Base-by-base conservation (phyloP, 1,140 invertebrate species). In the Odontomachus brunneus region DNA sequence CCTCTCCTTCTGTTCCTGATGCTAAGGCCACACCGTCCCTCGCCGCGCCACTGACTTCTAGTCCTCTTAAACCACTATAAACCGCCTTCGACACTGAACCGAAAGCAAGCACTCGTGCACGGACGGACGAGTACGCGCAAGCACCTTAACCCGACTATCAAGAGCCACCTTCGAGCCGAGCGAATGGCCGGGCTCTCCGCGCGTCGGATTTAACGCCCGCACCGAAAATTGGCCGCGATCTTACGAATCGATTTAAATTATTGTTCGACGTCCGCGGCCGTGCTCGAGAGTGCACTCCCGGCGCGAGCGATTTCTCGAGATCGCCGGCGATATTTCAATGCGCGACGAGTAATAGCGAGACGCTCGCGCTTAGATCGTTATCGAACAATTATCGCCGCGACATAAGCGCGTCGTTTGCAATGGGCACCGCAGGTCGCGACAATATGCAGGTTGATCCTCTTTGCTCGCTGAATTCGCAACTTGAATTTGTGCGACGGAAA, bases 51-150 rank as follows among this genome's bases (percentile, higher is more conserved):
- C 24, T 29, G 19, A 60, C 72, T 71, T 29, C 60, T 19, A 62
- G 63, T 57, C 72, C 60, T 72, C 73, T 72, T 83, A 83, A 74
- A 81, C 69, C 85, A 55, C 74, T 49, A 83, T 84, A 76, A 84
- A 88, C 82, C 75, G 71, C 33, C 76, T 82, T 84, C 83, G 83
- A 84, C 72, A 55, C 55, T 48, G 65, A 82, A 84, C 76, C 78
- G 60, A 78, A 82, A 87, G 85, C 85, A 87, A 71, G 66, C 86
- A 82, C 76, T 84, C 76, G 60, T 74, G 72, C 66, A 57, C 44
- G 73, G 62, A 84, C 67, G 26, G 53, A 15, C 85, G 78, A 83
- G 72, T 67, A 44, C 72, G 71, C 57, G 59, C 59, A 38, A 84
- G 62, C 51, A 82, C 66, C 59, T 67, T 67, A 82, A 84, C 85